Evolutionary conservation across 2,888 invertebrate species (phyloP).

Genomic region (Steinernema hermaphroditum): DNA sequence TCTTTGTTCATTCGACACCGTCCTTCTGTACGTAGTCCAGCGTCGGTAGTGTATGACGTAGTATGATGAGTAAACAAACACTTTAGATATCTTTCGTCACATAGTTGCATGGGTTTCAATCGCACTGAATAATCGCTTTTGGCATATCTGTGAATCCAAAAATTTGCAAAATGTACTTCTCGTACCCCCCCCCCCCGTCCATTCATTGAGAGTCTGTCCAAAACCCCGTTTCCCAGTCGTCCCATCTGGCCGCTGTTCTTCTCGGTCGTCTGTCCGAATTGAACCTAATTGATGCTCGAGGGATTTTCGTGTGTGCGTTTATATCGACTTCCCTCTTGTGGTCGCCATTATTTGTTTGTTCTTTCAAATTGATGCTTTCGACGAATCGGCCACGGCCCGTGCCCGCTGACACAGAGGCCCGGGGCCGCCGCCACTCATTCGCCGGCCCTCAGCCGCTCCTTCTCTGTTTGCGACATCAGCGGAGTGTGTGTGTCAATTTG

Average conservation of each 20-base stretch:
- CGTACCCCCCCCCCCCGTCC: no score
- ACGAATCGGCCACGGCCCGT: background rate
- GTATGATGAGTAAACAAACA: no score
- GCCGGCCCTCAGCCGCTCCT: background rate
- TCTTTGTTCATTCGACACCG: no score
- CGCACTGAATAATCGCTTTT: no score
- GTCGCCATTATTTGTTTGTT: constrained; percentile 28
- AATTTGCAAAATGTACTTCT: no score
- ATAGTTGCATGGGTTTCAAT: no score
- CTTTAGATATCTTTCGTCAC: no score
- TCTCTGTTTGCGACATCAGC: background rate
- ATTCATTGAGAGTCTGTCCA: no score
- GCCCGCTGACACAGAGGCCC: background rate
- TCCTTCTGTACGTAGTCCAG: no score
- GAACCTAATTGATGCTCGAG: constrained; percentile 29
- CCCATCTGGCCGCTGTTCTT: background rate
- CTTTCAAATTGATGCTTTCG: constrained; percentile 30
- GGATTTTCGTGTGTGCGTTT: constrained; percentile 20
- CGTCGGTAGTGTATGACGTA: no score
- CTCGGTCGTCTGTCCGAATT: background rate
- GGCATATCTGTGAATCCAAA: no score
- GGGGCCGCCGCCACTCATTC: background rate
- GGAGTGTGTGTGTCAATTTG: constrained; percentile 28
- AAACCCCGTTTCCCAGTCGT: constrained; percentile 2
- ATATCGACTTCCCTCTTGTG: constrained; percentile 22